Evolutionary conservation across 2,797 vertebrate genomes (phyloP), one percentile per base, ranked within the genome.

Genomic region (Antennarius maculatus): DNA sequence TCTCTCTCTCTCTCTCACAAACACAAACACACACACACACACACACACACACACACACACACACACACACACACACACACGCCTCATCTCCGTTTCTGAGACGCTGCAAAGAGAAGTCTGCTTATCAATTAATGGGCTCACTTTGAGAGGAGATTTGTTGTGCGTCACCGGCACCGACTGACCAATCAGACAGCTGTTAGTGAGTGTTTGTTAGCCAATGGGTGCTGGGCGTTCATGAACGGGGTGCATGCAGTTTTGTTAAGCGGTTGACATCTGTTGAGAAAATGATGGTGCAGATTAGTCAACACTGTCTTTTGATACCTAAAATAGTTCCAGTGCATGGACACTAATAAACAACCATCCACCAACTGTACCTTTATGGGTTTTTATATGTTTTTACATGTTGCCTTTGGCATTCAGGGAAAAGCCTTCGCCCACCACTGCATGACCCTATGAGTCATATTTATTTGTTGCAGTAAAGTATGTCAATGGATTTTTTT

Each of bases 101-200:
- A 76, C 50, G 45, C 42, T 16, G 71, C 31, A 34, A 34, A 43
- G 54, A 65, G 64, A 68, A 56, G 56, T 69, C 68, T 52, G 55
- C 62, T 74, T 72, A 87, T 83, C 80, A 77, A 59, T 86, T 75
- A 70, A 83, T 84, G 68, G 81, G 67, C 72, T 79, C 57, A 56
- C 56, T 71, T 80, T 76, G 65, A 80, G 63, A 82, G 68, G 77
- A 64, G 73, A 83, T 86, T 88, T 87, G 64, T 18, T 77, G 71
- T 81, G 70, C 74, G 69, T 80, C 82, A 87, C 8, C 42, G 52
- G 61, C 76, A 72, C 37, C 61, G 52, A 62, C 79, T 71, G 69
- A 77, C 75, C 75, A 73, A 69, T 84, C 39, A 71, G 17, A 74
- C 53, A 55, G 65, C 77, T 63, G 64, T 76, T 61, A 50, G 55